These are phyloP conservation scores for Hippolais icterina DNA, from an alignment of 2,113 vertebrate species.

Conservation along the genomic window DNA sequence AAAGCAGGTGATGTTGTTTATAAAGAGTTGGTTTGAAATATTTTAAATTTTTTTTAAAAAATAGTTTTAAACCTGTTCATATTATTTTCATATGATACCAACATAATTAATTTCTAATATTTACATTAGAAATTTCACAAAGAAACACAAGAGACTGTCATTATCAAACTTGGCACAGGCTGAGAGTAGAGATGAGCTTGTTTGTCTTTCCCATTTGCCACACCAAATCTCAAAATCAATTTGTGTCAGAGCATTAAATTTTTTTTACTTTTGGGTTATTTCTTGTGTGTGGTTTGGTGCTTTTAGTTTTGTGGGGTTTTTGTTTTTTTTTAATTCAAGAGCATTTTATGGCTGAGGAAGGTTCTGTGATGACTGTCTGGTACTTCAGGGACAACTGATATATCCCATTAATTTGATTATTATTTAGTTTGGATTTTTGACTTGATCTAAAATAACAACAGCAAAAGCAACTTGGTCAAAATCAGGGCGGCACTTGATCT, in stretches of 20 bases:
- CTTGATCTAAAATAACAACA: not conserved
- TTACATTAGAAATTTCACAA: not conserved
- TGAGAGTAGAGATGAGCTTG: not conserved
- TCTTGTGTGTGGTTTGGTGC: not conserved
- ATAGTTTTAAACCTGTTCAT: not conserved
- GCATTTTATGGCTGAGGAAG: not conserved
- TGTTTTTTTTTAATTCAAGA: not conserved
- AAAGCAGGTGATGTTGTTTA: not conserved
- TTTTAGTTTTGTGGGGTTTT: not conserved
- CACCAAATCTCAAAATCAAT: not conserved
- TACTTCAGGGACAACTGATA: not conserved
- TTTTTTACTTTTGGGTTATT: not conserved
- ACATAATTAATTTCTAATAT: not conserved
- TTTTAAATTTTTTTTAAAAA: not conserved
- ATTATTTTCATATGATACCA: not conserved
- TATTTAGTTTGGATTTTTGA: not conserved
- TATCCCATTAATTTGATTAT: not conserved
- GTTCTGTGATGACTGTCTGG: not conserved
- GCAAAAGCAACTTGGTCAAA: not conserved
- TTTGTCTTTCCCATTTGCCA: not conserved
- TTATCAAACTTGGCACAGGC: not conserved
- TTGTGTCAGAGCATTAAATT: not conserved
- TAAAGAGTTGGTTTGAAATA: not conserved
- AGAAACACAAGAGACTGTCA: not conserved
- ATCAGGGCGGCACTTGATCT: not conserved